Evolutionary conservation across 2,888 invertebrate species (phyloP).

Genomic region (Torymus aiolomorphi): DNA sequence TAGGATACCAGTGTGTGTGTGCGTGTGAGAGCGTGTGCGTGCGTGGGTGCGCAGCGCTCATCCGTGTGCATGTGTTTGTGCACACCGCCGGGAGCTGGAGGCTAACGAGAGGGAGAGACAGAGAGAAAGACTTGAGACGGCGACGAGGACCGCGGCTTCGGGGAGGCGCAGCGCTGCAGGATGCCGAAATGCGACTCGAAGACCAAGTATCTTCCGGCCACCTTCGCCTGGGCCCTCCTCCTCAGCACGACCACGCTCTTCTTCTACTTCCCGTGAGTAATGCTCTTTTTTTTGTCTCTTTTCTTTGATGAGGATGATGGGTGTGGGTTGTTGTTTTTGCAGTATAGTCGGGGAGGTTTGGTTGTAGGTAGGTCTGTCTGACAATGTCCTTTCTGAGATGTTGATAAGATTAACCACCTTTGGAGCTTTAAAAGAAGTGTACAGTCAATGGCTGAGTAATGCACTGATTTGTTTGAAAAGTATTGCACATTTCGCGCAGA

Average conservation of each 20-base stretch:
- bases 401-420: too few relatives aligned
- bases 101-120: neutral
- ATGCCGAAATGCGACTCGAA: constrained; percentile 98
- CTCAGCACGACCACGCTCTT: constrained; percentile 95
- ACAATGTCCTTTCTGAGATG: neutral
- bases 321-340: neutral
- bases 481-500: too few relatives aligned
- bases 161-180: constrained; percentile 69
- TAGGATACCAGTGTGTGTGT: constrained; percentile 12
- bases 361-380: neutral
- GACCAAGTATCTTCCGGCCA: constrained; percentile 98
- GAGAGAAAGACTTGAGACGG: constrained; percentile 5
- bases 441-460: too few relatives aligned
- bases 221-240: constrained; percentile 97
- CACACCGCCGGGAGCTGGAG: too few relatives aligned
- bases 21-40: too few relatives aligned
- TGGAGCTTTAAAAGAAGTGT: too few relatives aligned
- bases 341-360: neutral
- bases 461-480: too few relatives aligned
- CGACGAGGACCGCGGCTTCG: neutral
- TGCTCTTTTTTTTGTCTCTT: neutral
- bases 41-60: constrained; percentile 14
- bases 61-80: too few relatives aligned
- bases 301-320: too few relatives aligned
- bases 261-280: constrained; percentile 98